Base-by-base conservation (phyloP, 2,888 invertebrate species). In the Callyntrura sp. region DNA sequence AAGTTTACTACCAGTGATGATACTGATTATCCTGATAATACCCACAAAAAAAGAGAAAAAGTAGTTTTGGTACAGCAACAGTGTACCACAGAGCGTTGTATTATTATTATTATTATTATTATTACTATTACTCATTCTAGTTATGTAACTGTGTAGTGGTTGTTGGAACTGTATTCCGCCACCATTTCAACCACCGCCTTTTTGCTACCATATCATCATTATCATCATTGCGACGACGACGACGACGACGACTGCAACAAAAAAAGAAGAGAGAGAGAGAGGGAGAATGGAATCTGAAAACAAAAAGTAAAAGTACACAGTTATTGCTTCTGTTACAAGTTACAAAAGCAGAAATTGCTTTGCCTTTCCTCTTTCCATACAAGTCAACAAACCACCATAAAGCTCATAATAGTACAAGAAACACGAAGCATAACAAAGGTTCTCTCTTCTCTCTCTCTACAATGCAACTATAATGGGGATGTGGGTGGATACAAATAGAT, bases 371-470 rank as follows among this genome's bases (percentile, higher is more conserved):
- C 73, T 35, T 70, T 82, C 35, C 73, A 51, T 35, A 57, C 28
- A 70, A 51, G 70, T 70, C 84, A 84, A 70, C 70, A 70, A 82
- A 57, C 84, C 84, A 84, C 84, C 55, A 84, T 57, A 84, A 73
- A 73, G 57, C 57, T 73, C 70, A 83, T 51, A 83, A 55, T 73
- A 84, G 57, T 48, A 25, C 23, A 51, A 9, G 9, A 23, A 76
- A 51, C 76, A 70, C 35, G 14, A 82, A 12, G 17, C 28, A 60
- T 55, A n/a, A 76, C 48, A 76, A 51, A n/a, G n/a, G n/a, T n/a
- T n/a, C n/a, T n/a, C n/a, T n/a, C n/a, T n/a, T n/a, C n/a, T n/a
- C n/a, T n/a, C n/a, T n/a, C n/a, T n/a, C n/a, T n/a, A n/a, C n/a
- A n/a, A n/a, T 76, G 43, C 68, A n/a, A 0, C 2, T 65, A 4